Percentiles rank a stretch among this genome's conserved stretches.
These are phyloP conservation scores for Drosophila longiperda DNA, from an alignment of 2,888 invertebrate species.

Conservation along the genomic window DNA sequence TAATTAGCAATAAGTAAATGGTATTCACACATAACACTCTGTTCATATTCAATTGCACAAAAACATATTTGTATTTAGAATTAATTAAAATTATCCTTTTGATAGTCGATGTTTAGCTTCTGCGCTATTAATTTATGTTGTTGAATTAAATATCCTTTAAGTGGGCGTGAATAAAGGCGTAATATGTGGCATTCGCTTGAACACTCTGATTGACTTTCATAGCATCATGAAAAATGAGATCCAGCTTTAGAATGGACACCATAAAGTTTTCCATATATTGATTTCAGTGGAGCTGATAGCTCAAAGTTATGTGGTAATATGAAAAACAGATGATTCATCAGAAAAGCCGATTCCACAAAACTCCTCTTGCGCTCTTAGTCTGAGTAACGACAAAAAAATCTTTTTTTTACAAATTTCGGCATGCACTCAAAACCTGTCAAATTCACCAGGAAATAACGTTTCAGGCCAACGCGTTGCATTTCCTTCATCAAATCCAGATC, in stretches of 20 bases:
- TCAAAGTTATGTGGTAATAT: conserved; percentile 27
- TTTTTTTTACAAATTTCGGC: conserved; percentile 73
- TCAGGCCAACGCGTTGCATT: conserved; percentile 69
- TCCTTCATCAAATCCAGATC: conserved; percentile 66
- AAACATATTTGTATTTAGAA: background rate
- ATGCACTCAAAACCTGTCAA: conserved; percentile 76
- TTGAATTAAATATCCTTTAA: conserved; percentile 24
- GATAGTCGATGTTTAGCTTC: background rate
- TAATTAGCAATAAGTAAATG: background rate
- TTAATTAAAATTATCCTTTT: background rate
- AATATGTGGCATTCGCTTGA: conserved; percentile 63
- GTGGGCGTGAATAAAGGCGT: conserved; percentile 80
- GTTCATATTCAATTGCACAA: background rate
- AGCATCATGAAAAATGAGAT: conserved; percentile 71
- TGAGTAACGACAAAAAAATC: conserved; percentile 75
- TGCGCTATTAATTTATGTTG: background rate
- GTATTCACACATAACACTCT: background rate
- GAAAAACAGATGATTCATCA: conserved; percentile 55
- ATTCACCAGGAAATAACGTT: conserved; percentile 75
- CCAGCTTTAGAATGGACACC: conserved; percentile 63
- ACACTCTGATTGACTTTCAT: conserved; percentile 63
- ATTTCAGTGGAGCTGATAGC: background rate
- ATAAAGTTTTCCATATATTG: too few species aligned
- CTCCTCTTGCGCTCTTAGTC: conserved; percentile 41
- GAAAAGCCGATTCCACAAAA: conserved; percentile 32